Conservation (phyloP, 2,888 invertebrate species). For the Blastobasis adustella region DNA sequence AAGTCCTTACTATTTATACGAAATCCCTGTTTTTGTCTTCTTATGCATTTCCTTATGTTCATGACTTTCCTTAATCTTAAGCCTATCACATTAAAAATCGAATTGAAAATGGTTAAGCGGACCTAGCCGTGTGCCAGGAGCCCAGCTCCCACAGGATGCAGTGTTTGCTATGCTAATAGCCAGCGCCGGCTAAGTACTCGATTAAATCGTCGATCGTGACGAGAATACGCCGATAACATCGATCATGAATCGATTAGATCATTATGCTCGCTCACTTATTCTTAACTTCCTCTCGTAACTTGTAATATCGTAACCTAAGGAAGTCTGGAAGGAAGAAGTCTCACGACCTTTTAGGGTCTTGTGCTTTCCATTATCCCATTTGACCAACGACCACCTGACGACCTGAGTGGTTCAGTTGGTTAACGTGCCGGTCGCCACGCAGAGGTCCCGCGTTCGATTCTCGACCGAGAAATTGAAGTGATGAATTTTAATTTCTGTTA, state of each 20-base stretch:
- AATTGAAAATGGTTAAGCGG: no score
- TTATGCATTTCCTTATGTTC: no score
- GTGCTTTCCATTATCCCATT: not conserved
- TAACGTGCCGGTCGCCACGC: no score
- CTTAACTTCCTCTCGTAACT: not conserved
- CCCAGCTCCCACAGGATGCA: constrained; percentile 4
- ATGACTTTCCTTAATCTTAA: not conserved
- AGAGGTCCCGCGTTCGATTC: no score
- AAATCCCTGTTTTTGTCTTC: no score
- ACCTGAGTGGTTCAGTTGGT: no score
- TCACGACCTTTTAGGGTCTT: not conserved
- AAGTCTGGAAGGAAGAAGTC: not conserved
- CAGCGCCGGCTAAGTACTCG: constrained; percentile 3
- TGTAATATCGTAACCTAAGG: no score
- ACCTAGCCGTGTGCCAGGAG: no score
- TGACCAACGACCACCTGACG: not conserved
- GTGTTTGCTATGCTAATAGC: constrained; percentile 12
- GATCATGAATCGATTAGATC: constrained; percentile 8
- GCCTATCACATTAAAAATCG: not conserved
- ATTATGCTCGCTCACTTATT: constrained; percentile 2
- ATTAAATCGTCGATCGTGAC: constrained; percentile 9
- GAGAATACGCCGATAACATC: constrained; percentile 8
- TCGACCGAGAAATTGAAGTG: no score
- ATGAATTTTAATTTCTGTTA: no score
- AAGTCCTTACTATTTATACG: no score